Evolutionary conservation across 2,797 vertebrate genomes (phyloP), one percentile per base, ranked within the genome.

Genomic region (Momotus momota): DNA sequence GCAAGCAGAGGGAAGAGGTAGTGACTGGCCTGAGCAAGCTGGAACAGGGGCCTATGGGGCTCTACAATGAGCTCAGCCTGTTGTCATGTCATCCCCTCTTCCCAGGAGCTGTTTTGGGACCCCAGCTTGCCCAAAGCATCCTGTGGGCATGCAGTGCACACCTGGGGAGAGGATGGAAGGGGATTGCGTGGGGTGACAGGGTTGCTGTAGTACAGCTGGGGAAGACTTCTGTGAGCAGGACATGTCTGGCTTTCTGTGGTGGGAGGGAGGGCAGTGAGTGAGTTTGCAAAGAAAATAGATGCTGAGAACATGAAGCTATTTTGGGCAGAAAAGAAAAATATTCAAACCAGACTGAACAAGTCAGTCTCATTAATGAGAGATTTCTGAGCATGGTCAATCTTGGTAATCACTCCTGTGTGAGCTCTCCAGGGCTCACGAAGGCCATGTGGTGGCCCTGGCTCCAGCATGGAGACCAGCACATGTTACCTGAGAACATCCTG

Each of bases 271-370:
- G 64, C 74, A 92, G 45, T 9, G 46, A 94, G 60, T 3, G 27
- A 81, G 60, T 70, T 95, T 91, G 71, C 33, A 21, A 71, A 92
- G 93, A 91, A 92, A 91, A 80, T 43, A 69, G 65, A 29, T 89
- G 51, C 86, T 93, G 94, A 93, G 90, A 95, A 91, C 62, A 90
- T 31, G 72, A 73, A 94, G 77, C 81, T 97, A 94, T 97, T 97
- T 90, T 93, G 73, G 69, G 70, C 46, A 91, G 82, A 85, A 91
- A 85, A 95, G 86, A 72, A 52, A 35, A 72, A 82, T 58, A 94
- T 69, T 95, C 82, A 93, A 94, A 95, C 92, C 73, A 91, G 90
- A 75, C 83, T 91, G 77, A 80, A 94, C 83, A 3, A 96, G 81
- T 94, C 95, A 86, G 62, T 81, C 81, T 84, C 22, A 3, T 80